phyloP scores from a whole-genome alignment of 2,888 invertebrate species.

The Dicranocentrus wangi region DNA sequence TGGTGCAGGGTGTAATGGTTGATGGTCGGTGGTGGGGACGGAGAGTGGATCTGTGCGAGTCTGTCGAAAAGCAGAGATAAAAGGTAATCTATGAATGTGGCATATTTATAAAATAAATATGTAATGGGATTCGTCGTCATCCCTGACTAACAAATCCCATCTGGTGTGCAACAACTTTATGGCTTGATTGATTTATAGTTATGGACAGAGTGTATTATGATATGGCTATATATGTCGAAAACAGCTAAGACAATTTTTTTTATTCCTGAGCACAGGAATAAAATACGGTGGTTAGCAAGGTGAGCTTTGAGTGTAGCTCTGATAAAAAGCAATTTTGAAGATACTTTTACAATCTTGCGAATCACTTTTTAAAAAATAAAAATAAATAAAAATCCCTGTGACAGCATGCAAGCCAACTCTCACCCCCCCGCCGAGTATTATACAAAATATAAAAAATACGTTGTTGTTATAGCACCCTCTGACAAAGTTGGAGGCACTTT shows the following conservation, averaged over 20 bases:
- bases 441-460: too few species aligned
- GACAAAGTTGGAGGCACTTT: neutral
- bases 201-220: constrained; percentile 33
- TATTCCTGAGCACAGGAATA: neutral
- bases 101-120: too few species aligned
- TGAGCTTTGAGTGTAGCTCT: constrained; percentile 43
- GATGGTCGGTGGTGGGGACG: too few species aligned
- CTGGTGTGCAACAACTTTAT: constrained; percentile 27
- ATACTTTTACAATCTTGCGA: neutral
- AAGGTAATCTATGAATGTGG: too few species aligned
- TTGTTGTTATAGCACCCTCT: too few species aligned
- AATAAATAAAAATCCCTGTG: neutral
- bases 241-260: neutral
- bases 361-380: neutral
- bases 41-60: neutral
- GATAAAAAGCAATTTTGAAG: neutral
- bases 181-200: constrained; percentile 54
- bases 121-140: neutral
- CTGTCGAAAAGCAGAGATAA: neutral
- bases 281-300: constrained; percentile 29
- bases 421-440: too few species aligned
- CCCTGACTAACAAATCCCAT: neutral
- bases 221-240: too few species aligned
- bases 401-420: neutral
- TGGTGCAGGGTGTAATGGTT: too few species aligned